Evolutionary conservation across 2,113 vertebrate genomes (phyloP), one percentile per base, ranked within the genome.

Genomic region (Tragelaphus imberbis): DNA sequence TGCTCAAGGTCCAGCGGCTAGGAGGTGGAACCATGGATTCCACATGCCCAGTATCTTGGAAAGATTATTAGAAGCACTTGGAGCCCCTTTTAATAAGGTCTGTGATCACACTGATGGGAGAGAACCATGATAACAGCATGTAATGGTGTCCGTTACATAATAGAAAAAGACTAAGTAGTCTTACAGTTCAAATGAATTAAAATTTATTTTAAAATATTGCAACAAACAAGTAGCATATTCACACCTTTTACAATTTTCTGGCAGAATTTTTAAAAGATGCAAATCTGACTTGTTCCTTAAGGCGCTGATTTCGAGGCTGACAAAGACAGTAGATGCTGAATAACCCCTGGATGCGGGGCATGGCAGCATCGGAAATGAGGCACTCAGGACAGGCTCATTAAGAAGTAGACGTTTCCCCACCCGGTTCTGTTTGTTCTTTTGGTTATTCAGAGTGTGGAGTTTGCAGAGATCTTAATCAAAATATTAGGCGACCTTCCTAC

Each of bases 191-290:
- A 84, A 84, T 94, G 94, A 96, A 92, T 95, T 94, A 49, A 91
- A 65, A 97, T 97, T 40, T 94, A 86, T 97, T 95, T 95, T 44
- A 96, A 98, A 98, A 95, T 68, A 71, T 65, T 40, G 65, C 91
- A 96, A 58, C 84, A 88, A 95, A 92, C 92, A 95, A 71, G 81
- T 19, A 90, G 65, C 85, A 7, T 86, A 21, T 88, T 97, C 94
- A 44, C 90, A 96, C 96, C 92, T 96, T 96, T 87, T 93, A 28
- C 55, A 82, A 8, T 58, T 91, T 61, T 7, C 84, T 87, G 84
- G 88, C 58, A 91, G 85, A 79, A 40, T 44, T 90, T 87, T 84
- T 28, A 53, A 88, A 96, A 96, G 88, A 89, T 95, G 94, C 36
- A 80, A 28, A 92, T 90, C 53, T 82, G n/a, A 7, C 94, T 71